Base-by-base conservation (phyloP, 1,140 invertebrate genomes). In the Drosophila navojoa region DNA sequence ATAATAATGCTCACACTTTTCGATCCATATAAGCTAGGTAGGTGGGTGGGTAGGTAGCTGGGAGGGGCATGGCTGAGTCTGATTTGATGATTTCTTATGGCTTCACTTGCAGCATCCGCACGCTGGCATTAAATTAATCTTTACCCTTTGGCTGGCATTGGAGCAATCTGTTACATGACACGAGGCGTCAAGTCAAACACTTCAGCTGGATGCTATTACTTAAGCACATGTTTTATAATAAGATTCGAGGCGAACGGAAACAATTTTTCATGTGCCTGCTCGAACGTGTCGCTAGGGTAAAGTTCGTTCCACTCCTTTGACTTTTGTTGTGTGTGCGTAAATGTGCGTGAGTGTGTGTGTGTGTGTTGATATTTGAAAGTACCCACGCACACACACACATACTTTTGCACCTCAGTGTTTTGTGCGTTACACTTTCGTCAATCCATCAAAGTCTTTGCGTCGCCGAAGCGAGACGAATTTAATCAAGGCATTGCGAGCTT, bases 401-500 rank as follows among this genome's bases (percentile, higher is more conserved):
- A 62, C 70, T 44, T 44, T 75, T 27, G n/a, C 60, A 73, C 50
- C 55, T 64, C 69, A 59, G 45, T 67, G 47, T 55, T 22, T 11
- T 47, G 15, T 45, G 55, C 57, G 6, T n/a, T 25, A 45, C 25
- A 32, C 42, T 32, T 32, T 59, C 75, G 64, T 79, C 76, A 89
- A 89, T 87, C 84, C 86, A 87, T 87, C 82, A 87, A 86, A 79
- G 76, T 64, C 53, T 32, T 11, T 29, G 58, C 19, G 55, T 54
- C 57, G 44, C 32, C 16, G 58, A 45, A 47, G 59, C 66, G 60
- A 49, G 61, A 27, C 57, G 50, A 78, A 81, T 86, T 86, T 86
- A 87, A 87, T 82, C 76, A 86, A 69, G 58, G 61, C 69, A 44
- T 76, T 66, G 68, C 35, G 60, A 78, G 81, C 78, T 86, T 86